phyloP scores from a whole-genome alignment of 2,113 vertebrate species.

The Charadrius vociferus region DNA sequence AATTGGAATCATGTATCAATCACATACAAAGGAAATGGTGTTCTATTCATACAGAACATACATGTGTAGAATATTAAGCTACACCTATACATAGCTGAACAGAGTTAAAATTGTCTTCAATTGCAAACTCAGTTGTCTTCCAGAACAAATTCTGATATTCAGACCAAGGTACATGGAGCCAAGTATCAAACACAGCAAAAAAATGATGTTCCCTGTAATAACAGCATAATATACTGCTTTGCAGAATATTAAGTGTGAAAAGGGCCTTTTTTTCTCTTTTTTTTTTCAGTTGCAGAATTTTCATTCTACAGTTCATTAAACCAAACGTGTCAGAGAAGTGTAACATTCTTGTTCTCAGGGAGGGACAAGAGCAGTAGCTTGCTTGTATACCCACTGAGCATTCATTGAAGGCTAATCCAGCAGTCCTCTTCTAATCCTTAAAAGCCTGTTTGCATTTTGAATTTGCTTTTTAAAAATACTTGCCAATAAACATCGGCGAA shows the following conservation, averaged over 20 bases:
- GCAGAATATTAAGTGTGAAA: neutral
- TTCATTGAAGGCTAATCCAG: neutral
- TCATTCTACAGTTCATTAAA: neutral
- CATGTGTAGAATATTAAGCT: neutral
- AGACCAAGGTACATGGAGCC: neutral
- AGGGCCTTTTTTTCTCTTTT: neutral
- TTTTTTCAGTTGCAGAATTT: neutral
- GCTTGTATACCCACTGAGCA: neutral
- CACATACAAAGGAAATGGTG: neutral
- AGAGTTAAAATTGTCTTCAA: neutral
- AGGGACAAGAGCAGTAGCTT: neutral
- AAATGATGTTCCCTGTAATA: neutral
- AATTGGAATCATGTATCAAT: neutral
- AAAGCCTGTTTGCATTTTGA: neutral
- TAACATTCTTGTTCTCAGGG: neutral
- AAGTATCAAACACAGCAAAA: neutral
- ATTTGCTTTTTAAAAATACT: neutral
- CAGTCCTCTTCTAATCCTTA: neutral
- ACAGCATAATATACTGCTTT: neutral
- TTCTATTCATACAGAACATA: neutral
- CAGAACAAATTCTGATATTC: neutral
- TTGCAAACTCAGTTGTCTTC: neutral
- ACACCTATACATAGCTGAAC: neutral
- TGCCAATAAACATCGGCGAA: neutral
- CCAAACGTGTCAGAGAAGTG: neutral